These are phyloP conservation scores for Drosophila chauvacae DNA, from an alignment of 1,140 invertebrate genomes.

Conservation along the genomic window DNA sequence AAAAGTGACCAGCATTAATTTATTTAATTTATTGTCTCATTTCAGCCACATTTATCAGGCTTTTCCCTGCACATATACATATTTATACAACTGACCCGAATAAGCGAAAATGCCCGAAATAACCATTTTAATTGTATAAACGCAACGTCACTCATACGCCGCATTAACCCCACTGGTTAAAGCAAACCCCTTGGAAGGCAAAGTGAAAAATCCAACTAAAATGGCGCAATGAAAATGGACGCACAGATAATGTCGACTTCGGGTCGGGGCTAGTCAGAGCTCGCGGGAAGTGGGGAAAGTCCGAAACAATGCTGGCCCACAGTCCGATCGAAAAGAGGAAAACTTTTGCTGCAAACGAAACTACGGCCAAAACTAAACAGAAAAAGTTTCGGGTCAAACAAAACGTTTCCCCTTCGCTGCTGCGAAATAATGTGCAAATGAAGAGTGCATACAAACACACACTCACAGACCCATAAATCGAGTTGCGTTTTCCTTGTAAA, in stretches of 20 bases:
- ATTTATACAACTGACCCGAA: conserved; percentile 10
- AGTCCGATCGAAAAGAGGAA: conserved; percentile 26
- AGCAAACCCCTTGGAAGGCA: conserved; percentile 1
- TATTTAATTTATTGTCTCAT: background rate
- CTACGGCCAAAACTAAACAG: conserved; percentile 51
- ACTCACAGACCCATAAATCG: conserved; percentile 49
- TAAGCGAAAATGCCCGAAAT: conserved; percentile 20
- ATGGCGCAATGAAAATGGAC: conserved; percentile 40
- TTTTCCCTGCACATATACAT: background rate
- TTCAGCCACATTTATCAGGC: background rate
- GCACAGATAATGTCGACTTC: conserved; percentile 34
- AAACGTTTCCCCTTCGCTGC: conserved; percentile 37
- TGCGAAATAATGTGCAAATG: conserved; percentile 48
- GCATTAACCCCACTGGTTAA: conserved; percentile 44
- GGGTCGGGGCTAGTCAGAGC: conserved; percentile 7
- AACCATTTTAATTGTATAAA: conserved; percentile 53
- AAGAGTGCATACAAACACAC: conserved; percentile 22
- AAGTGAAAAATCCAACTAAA: conserved; percentile 23
- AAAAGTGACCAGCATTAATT: background rate
- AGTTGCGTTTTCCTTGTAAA: conserved; percentile 64
- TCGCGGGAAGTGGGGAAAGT: conserved; percentile 17
- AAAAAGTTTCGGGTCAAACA: conserved; percentile 54
- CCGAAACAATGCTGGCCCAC: conserved; percentile 40
- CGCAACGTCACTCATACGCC: conserved; percentile 56
- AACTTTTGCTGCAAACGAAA: conserved; percentile 54